Evolutionary conservation across 35 echinoderm and acorn worm species (phyloP), one percentile per base, ranked within the genome.

Genomic region (Heliocidaris tuberculata): DNA sequence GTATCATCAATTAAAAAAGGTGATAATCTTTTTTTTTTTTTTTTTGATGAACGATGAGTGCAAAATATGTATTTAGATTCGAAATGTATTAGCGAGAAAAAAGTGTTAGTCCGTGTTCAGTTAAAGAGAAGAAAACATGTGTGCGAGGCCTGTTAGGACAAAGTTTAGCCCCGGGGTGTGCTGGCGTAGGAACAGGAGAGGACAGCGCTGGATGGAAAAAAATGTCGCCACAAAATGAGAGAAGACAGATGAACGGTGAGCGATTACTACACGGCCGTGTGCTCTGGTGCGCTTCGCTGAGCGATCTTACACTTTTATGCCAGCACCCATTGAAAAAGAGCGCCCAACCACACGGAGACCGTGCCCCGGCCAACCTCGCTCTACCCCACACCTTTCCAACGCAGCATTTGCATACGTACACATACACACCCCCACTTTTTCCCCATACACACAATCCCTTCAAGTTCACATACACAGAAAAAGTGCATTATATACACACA

Each of bases 221-320:
- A 89, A 89, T 48, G 31, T 89, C 32, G 47, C 32, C 87, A 89
- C 31, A 89, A 78, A 89, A 89, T 89, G 87, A 89, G 47, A 47
- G 31, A 47, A 32, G 87, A 89, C 87, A 42, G 87, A 89, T 89
- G 87, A 89, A 89, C 31, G 87, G 29, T 47, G 87, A 47, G 87
- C 87, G 87, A 89, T 89, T 89, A 89, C 11, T 89, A 89, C 87
- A 89, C 87, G 87, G 65, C 87, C 87, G 87, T 89, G 87, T 89
- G 87, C 31, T 47, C 32, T 89, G 87, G 87, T 89, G 31, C 87
- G 87, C 31, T 89, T 89, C 87, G 87, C 30, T 89, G 87, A 48
- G 47, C 87, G 87, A 89, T 89, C 87, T 89, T 48, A 89, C 87
- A 89, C 87, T 89, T 89, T 89, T 89, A 89, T 89, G 87, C 87